Evolutionary conservation across 37 sponge, comb jelly and placozoan species (phyloP), one percentile per base, ranked within the genome.

Genomic region (Beroe ovata): DNA sequence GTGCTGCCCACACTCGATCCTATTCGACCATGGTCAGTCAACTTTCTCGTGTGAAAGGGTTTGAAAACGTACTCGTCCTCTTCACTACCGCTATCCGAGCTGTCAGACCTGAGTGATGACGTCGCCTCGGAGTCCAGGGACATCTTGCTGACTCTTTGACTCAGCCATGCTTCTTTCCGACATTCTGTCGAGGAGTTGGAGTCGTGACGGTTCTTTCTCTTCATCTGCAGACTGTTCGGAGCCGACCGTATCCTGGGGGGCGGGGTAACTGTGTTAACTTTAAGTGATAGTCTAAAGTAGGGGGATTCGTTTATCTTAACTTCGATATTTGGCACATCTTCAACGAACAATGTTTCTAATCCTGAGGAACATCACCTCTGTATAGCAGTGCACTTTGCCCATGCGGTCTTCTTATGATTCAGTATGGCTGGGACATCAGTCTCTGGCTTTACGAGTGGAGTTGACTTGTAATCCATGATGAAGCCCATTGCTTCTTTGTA

Each of bases 401-500:
- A 47, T 47, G 54, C 54, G 11, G 11, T 6, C 54, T 47, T 47
- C 54, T 47, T 47, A 16, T 6, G 54, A 47, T 47, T 62, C 21
- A 62, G 63, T n/a, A 16, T 20, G 19, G 21, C 4, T 62, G 63
- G 23, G 8, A 6, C 63, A 3, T 62, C 41, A n/a, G 39, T 23
- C 47, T 77, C 84, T 3, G 54, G 41, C 6, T 42, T 23, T 0
- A 77, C 47, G 25, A 20, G 25, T 1, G 84, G 19, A 8, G 84
- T 37, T n/a, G n/a, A n/a, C n/a, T 77, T 77, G 84, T 77, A 77
- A 54, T 77, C 84, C 47, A 77, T 33, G n/a, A 77, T 77, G 38
- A 77, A 77, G 8, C 84, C 84, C 84, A 77, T 77, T 1, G 84
- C 84, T 23, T 77, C 84, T 25, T 77, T 77, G 47, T 77, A 77